Evolutionary conservation across 2,113 vertebrate species (phyloP), one percentile per base, ranked within the genome.

Genomic region (Ophiodon elongatus): DNA sequence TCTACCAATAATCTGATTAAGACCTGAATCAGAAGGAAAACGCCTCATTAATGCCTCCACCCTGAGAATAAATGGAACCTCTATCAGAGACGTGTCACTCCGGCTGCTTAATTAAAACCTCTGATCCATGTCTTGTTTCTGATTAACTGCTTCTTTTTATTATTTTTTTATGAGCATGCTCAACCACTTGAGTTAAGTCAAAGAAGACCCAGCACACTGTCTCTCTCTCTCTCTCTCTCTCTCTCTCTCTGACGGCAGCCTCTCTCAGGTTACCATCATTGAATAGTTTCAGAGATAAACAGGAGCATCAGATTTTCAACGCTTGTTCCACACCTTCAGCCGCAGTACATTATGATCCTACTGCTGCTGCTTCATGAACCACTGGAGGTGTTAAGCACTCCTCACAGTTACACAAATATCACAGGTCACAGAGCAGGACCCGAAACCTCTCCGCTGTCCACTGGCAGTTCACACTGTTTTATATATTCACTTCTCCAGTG

Each of bases 1-100:
- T 69, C 65, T 67, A 50, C 23, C 66, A 27, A 23, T 50, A 45
- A 70, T 70, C 41, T 79, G 31, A 79, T 62, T 70, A 62, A 70
- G 52, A 68, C 52, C 37, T 77, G 63, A 77, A 59, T 47, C 52
- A 50, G 27, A 52, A 69, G 8, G 29, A 77, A 57, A 77, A 43
- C 13, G 4, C 35, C 73, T 65, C 37, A 33, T 76, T 57, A 67
- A 68, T 68, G 45, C 27, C 21, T 60, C 57, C 27, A 21, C 25
- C 17, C 9, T 1, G 8, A 77, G 27, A 78, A 17, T 67, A 45
- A 77, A 68, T 15, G 4, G 39, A 56, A 45, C 63, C 39, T 23
- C 60, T 47, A 35, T 78, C 41, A 69, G 11, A 68, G 25, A 65
- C n/a, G 27, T 52, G 33, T 56, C 52, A 59, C 37, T 19, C 52